Evolutionary conservation across 2,888 invertebrate genomes (phyloP), one percentile per base, ranked within the genome.

Genomic region (Lamellibrachia columna): DNA sequence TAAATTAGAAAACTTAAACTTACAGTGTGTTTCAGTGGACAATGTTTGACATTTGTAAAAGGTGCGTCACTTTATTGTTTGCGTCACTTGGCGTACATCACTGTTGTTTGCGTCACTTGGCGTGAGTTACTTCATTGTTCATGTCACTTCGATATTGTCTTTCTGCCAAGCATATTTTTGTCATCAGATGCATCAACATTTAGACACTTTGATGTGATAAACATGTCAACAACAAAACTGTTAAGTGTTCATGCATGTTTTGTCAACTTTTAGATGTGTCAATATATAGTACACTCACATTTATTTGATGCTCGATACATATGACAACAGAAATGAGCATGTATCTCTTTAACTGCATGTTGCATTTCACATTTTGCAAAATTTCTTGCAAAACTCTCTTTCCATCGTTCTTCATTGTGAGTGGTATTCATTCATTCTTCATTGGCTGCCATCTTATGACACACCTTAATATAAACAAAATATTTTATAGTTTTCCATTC

Each of bases 161-260:
- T 75, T 75, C 75, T 75, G 75, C 75, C 75, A 75, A 75, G 75
- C 75, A 52, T 40, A 91, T n/a, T 91, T 75, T 91, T 91, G 53
- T 91, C 2, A 22, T 91, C 11, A 28, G 52, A 52, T 91, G 91
- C 40, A 40, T 91, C 1, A 7, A 52, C 15, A 52, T 52, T 15
- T 91, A 3, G 53, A 53, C n/a, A 91, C 8, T 2, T 53, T 52
- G 52, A 22, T 15, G 15, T 75, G 2, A 75, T 11, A 75, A 75
- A 75, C 4, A 22, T 75, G 75, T 75, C 75, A 15, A 22, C 75
- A 15, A 15, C n/a, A 75, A 75, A 11, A 75, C 22, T 75, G 22
- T 60, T 7, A 11, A 75, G 15, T 75, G 22, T 60, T 7, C 8
- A 91, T 91, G 28, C 91, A 91, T 91, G 53, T 55, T 91, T 53